Percentiles rank a stretch among this genome's conserved stretches.
phyloP scores from a whole-genome alignment of 2,113 vertebrate genomes.

The Coregonus clupeaformis region DNA sequence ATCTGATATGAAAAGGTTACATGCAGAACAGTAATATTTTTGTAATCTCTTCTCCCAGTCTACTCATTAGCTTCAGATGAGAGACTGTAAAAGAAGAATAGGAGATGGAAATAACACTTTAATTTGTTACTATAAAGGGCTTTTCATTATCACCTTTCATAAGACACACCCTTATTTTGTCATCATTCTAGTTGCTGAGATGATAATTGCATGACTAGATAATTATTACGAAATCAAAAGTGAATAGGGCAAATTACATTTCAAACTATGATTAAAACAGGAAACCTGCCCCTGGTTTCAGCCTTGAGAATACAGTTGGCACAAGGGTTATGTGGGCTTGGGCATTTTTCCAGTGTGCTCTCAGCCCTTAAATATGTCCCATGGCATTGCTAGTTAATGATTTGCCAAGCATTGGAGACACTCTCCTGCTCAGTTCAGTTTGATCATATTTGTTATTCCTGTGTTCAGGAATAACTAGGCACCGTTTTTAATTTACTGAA shows the following conservation, averaged over 20 bases:
- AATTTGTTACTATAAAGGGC: constrained; percentile 50
- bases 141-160: constrained; percentile 53
- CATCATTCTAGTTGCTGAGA: constrained; percentile 41
- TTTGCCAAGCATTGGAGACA: neutral
- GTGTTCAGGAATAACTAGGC: constrained; percentile 35
- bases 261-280: constrained; percentile 29
- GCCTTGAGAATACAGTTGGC: constrained; percentile 2
- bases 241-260: constrained; percentile 45
- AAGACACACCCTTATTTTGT: constrained; percentile 50
- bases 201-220: constrained; percentile 51
- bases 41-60: neutral
- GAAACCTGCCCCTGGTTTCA: constrained; percentile 5
- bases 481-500: constrained; percentile 43
- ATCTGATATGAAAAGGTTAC: neutral
- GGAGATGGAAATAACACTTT: constrained; percentile 46
- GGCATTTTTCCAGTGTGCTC: too few relatives aligned
- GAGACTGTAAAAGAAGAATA: constrained; percentile 6
- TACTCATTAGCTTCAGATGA: constrained; percentile 8
- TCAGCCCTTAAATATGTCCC: too few relatives aligned
- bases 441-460: constrained; percentile 38
- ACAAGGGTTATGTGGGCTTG: too few relatives aligned
- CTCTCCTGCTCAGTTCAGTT: neutral
- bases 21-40: neutral
- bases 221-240: constrained; percentile 53
- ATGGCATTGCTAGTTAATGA: too few relatives aligned